Evolutionary conservation across 2,888 invertebrate species (phyloP).

Genomic region (Macaria notata): DNA sequence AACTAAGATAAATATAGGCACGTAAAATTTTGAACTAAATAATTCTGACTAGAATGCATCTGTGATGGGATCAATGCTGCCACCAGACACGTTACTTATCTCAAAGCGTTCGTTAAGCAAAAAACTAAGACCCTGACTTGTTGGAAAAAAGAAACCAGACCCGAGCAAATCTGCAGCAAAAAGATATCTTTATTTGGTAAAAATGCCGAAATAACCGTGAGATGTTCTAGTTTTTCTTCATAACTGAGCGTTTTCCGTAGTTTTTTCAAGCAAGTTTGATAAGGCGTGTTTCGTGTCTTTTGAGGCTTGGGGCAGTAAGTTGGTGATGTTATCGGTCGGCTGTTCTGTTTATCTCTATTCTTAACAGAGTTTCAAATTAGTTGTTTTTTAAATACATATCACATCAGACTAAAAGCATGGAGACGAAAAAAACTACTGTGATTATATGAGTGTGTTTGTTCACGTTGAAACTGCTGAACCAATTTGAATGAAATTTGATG

Average conservation of each 20-base stretch:
- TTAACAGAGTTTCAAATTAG: neutral
- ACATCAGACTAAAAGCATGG: too few relatives aligned
- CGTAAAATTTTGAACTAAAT: too few relatives aligned
- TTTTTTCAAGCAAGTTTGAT: conserved; percentile 5
- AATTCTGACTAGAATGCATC: too few relatives aligned
- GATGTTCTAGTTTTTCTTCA: conserved; percentile 46
- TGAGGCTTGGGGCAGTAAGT: conserved; percentile 7
- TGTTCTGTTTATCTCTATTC: conserved; percentile 46
- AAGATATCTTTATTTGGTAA: conserved; percentile 34
- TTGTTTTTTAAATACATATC: too few relatives aligned
- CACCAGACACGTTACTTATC: too few relatives aligned
- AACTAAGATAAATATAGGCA: too few relatives aligned
- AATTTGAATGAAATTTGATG: too few relatives aligned
- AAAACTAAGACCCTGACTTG: conserved; percentile 44
- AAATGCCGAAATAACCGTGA: conserved; percentile 52
- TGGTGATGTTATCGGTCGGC: conserved; percentile 42
- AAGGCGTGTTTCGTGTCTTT: conserved; percentile 12
- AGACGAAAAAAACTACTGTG: too few relatives aligned
- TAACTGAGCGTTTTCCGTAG: conserved; percentile 39
- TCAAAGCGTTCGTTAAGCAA: conserved; percentile 39
- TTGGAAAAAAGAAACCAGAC: conserved; percentile 46
- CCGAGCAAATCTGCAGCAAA: conserved; percentile 39
- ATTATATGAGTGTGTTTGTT: too few relatives aligned
- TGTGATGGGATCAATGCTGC: too few relatives aligned
- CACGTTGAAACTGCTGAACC: too few relatives aligned